phyloP scores from a whole-genome alignment of 2,888 invertebrate genomes.

The Campopleginae sp. region DNA sequence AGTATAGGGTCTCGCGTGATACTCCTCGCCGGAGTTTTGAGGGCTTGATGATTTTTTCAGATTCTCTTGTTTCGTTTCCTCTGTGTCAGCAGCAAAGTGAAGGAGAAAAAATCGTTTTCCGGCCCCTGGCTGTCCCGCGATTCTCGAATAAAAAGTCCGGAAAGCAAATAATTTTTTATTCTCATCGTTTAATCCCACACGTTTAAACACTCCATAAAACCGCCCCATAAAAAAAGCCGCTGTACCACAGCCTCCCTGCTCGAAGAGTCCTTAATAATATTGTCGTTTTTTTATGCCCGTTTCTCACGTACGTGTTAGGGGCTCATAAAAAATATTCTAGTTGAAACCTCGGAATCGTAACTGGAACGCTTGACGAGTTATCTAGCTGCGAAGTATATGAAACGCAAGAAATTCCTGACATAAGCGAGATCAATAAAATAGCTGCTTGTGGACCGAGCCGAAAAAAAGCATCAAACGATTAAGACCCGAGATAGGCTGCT shows the following conservation, averaged over 20 bases:
- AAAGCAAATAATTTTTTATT: background rate
- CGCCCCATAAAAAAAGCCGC: background rate
- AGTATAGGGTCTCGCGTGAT: background rate
- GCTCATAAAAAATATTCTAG: background rate
- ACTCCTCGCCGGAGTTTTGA: background rate
- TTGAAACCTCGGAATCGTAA: background rate
- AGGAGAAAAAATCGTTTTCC: background rate
- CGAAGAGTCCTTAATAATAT: background rate
- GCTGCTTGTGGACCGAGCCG: conserved; percentile 2
- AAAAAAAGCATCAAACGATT: conserved; percentile 3
- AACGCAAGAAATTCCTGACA: conserved; percentile 12
- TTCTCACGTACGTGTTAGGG: background rate
- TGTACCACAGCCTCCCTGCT: background rate
- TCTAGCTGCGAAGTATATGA: conserved; percentile 3
- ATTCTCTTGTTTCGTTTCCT: background rate
- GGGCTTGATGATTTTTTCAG: background rate
- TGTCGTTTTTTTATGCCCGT: background rate
- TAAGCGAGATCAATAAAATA: conserved; percentile 15
- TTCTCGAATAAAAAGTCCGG: background rate
- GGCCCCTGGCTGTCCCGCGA: background rate
- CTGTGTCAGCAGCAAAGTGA: background rate
- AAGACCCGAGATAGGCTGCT: conserved; percentile 3
- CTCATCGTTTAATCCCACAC: background rate
- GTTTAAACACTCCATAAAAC: background rate
- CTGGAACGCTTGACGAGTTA: background rate